Base-by-base conservation (phyloP, 2,888 invertebrate genomes). In the Sipha maydis region DNA sequence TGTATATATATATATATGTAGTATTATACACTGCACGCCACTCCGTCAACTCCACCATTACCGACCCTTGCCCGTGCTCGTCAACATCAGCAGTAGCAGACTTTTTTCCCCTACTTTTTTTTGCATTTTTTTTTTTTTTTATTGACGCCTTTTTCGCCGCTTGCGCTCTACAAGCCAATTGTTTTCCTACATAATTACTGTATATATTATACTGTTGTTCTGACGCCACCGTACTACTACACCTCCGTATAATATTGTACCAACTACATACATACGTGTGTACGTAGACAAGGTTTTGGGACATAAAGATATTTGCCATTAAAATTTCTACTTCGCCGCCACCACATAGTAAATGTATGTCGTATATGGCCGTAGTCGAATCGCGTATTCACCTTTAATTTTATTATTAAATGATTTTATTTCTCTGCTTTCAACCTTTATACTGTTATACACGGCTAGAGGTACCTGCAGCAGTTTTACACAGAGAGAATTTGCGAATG, bases 61-160 rank as follows among this genome's bases (percentile, higher is more conserved):
- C 75, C 73, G 34, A n/a, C 56, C 38, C 31, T 28, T 48, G 14
- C 69, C 78, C 28, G 25, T 7, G 28, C 71, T 56, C 78, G 34
- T 71, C 85, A 34, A 85, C 67, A 79, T 71, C 85, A 8, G 78
- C 76, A 34, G 78, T 61, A 54, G 76, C 61, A 71, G 79, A 79
- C 75, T 34, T 86, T 86, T 78, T 86, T 31, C 71, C 71, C 77
- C 73, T 41, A 28, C 14, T 14, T 48, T 28, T 77, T 76, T 85
- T 82, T 28, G n/a, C 7, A 54, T 28, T 28, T 48, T 61, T 56
- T 54, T 21, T n/a, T 80, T 41, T 79, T 71, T 88, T 88, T 79
- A 88, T 80, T 41, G 88, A 88, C 80, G 88, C 88, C 80, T 88
- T 88, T 88, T 80, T 88, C 75, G 75, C 80, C 75, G 80, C 80